Evolutionary conservation across 1,140 invertebrate species (phyloP), one percentile per base, ranked within the genome.

Genomic region (Lucilia sericata): DNA sequence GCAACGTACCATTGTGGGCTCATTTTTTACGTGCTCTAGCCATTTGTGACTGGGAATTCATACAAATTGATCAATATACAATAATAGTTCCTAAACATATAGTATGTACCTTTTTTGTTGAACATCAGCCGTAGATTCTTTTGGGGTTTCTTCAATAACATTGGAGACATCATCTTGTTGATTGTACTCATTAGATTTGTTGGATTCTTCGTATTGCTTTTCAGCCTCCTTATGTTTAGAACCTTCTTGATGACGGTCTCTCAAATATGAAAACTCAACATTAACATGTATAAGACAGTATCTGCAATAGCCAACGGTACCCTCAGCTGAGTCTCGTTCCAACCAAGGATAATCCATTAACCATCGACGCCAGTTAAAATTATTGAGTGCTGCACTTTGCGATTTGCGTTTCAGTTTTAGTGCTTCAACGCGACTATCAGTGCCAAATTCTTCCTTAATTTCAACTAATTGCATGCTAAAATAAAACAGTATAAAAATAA

Each of bases 361-460:
- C 88, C 88, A 89, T 9, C 88, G 87, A 10, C 82, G 34, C 88
- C 88, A 89, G 51, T 89, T 89, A 12, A 87, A 89, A 60, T 89
- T 85, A 60, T 86, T 88, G 0, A 89, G 82, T 1, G 81, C 49
- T 9, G 87, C 87, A 9, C 74, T 87, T 34, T 89, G 87, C 30
- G 65, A 76, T 2, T n/a, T 55, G 4, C 88, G 88, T 65, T 87
- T 86, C 14, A 85, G n/a, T 36, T 88, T 89, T 84, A 88, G 85
- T 7, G 85, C 86, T 0, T 49, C 82, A 9, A 89, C 76, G 12
- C 34, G 34, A 25, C 76, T 80, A 14, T 80, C 76, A 8, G 76
- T 80, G 10, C 76, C 76, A n/a, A 88, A 87, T 74, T 89, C 88
- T 42, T 88, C 83, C 30, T 89, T 89, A 0, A 89, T 49, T n/a